Evolutionary conservation across 2,888 invertebrate species (phyloP).

Genomic region (Drosophila neotestacea): DNA sequence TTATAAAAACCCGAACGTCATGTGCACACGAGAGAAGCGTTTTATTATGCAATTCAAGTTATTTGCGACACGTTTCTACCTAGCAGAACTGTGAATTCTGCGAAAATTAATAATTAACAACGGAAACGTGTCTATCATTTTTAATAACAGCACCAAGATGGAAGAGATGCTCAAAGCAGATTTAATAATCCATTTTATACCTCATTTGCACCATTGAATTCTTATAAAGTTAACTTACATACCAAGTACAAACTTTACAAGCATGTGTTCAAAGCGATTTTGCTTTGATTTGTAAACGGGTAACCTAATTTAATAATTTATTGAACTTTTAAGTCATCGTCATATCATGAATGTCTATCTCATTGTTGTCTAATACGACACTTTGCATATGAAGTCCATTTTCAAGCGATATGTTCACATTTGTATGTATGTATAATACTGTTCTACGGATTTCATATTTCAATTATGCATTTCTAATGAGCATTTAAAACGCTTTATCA

Average conservation of each 20-base stretch:
- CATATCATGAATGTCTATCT: slow-evolving; percentile 3
- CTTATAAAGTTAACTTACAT: slow-evolving; percentile 3
- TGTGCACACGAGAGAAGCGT: slow-evolving; percentile 62
- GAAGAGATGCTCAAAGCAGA: slow-evolving; percentile 27
- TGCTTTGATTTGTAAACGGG: not conserved
- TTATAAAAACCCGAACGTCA: slow-evolving; percentile 81
- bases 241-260: not conserved
- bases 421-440: slow-evolving; percentile 19
- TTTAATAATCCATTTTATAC: slow-evolving; percentile 42
- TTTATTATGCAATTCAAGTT: slow-evolving; percentile 78
- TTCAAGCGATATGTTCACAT: slow-evolving; percentile 11
- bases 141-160: slow-evolving; percentile 49
- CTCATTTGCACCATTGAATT: slow-evolving; percentile 7
- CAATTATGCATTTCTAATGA: slow-evolving; percentile 44
- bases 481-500: slow-evolving; percentile 39
- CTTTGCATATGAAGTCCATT: slow-evolving; percentile 29
- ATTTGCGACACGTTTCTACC: slow-evolving; percentile 59
- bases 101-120: slow-evolving; percentile 81
- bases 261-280: not conserved
- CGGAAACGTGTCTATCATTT: slow-evolving; percentile 77
- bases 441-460: slow-evolving; percentile 6
- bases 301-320: slow-evolving; percentile 8
- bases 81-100: slow-evolving; percentile 38
- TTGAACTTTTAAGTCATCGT: not conserved
- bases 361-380: not conserved